Base-by-base conservation (phyloP, 2,888 invertebrate genomes). In the Calliopum simillimum region DNA sequence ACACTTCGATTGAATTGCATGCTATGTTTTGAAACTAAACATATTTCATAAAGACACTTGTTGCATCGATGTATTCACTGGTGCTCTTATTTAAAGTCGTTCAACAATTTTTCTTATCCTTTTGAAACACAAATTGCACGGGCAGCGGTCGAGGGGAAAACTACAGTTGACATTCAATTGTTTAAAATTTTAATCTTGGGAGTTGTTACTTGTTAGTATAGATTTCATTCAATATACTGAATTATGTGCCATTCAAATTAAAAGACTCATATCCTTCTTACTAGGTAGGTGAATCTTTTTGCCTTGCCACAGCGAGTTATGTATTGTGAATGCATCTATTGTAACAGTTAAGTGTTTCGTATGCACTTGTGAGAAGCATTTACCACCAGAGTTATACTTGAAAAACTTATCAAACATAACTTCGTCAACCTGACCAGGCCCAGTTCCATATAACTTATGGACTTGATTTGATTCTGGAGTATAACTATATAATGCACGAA, bases 341-440 rank as follows among this genome's bases (percentile, higher is more conserved):
- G 99, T 99, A 81, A 99, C 98, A 68, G 99, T 98, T 86, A 99
- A 89, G 89, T 99, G 98, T 89, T 99, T 99, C 78, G 98, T 98
- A 87, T 97, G 97, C 77, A 99, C 94, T 89, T 95, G 95, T 44
- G 96, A 94, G 89, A 99, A 99, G 87, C 96, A 96, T 88, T 99
- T 99, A 79, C 95, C 96, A 82, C 99, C 99, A 75, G 98, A 99
- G 88, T 99, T 99, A 88, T 99, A 99, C 90, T 99, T 99, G 90
- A 98, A 99, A 89, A 99, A 99, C 87, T 95, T 96, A 88, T 98
- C 98, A 88, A 99, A 98, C 98, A 98, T 98, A 82, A 95, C 91
- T 87, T 98, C 97, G 81, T 93, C 94, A 84, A 99, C 96, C 87
- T 94, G 92, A 87, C 93, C 94, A 74, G 99, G 99, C 63, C 99